Percentiles rank a stretch among this genome's conserved stretches.
These are phyloP conservation scores for Terrapene triunguis DNA, from an alignment of 2,113 vertebrate genomes.

Conservation along the genomic window DNA sequence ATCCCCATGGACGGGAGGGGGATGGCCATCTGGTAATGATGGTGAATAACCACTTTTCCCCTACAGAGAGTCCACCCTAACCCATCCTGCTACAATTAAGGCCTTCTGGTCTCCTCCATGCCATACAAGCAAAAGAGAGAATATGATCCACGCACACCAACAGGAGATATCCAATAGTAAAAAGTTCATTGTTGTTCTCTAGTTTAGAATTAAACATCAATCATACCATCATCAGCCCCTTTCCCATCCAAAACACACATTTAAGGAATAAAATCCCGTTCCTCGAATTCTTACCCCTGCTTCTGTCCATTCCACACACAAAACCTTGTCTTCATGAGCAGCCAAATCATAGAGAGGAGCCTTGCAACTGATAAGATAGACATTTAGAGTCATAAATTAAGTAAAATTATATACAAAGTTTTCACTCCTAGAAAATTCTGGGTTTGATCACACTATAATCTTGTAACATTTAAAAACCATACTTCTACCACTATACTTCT, in stretches of 20 bases:
- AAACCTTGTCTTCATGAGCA: slow-evolving; percentile 97
- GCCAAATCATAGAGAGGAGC: slow-evolving; percentile 95
- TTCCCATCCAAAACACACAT: not conserved
- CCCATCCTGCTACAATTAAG: not conserved
- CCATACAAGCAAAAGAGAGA: not conserved
- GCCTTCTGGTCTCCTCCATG: not conserved
- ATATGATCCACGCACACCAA: not conserved
- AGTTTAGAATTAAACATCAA: not conserved
- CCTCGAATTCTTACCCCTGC: slow-evolving; percentile 86
- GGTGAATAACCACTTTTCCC: not conserved
- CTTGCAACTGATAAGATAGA: slow-evolving; percentile 86
- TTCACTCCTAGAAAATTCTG: not conserved
- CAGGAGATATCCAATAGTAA: not conserved
- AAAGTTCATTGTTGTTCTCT: not conserved
- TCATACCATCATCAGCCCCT: not conserved
- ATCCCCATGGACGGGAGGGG: not conserved
- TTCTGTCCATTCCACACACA: slow-evolving; percentile 97
- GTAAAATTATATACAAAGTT: not conserved
- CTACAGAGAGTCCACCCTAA: not conserved
- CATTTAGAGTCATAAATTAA: not conserved
- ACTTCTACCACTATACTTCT: not conserved
- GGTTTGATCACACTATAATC: not conserved
- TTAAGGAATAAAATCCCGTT: not conserved
- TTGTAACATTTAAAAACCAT: not conserved
- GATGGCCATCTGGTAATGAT: not conserved